Conservation (phyloP, 2,797 vertebrate genomes). For the Miichthys miiuy region DNA sequence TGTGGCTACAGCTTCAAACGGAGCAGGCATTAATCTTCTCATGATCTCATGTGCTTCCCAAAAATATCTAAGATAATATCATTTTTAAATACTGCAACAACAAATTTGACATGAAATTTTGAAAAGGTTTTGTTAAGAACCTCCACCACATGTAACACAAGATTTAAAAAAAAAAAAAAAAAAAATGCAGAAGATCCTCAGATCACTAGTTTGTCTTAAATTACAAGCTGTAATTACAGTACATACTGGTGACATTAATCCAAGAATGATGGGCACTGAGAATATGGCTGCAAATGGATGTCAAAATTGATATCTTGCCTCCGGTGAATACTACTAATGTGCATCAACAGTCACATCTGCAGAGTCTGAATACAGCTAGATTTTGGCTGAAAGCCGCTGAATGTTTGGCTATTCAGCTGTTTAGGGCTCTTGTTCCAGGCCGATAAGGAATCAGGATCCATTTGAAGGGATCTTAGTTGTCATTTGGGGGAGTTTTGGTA, state of each 20-base stretch:
- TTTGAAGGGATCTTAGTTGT: constrained; percentile 51
- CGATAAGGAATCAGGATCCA: constrained; percentile 61
- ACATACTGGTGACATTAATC: constrained; percentile 65
- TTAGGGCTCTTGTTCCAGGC: constrained; percentile 68
- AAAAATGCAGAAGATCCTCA: constrained; percentile 32
- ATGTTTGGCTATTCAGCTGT: constrained; percentile 70
- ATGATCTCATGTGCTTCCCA: no score
- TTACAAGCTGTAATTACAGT: constrained; percentile 67
- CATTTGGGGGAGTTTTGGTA: constrained; percentile 29
- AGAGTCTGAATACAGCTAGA: constrained; percentile 78
- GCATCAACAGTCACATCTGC: constrained; percentile 80
- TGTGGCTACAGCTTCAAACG: neutral
- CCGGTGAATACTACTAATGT: constrained; percentile 69
- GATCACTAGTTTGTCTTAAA: constrained; percentile 4
- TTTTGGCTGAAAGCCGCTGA: constrained; percentile 74
- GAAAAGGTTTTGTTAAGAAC: constrained; percentile 22
- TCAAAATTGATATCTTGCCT: constrained; percentile 70
- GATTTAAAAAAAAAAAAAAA: constrained; percentile 12
- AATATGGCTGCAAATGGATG: constrained; percentile 64
- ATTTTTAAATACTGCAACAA: neutral
- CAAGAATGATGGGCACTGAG: constrained; percentile 63
- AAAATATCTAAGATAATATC: no score
- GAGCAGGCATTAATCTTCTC: no score
- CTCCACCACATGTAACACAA: neutral
- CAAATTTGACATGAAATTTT: neutral